Conservation (phyloP, 2,113 vertebrate species). For the Calyptomena viridis region DNA sequence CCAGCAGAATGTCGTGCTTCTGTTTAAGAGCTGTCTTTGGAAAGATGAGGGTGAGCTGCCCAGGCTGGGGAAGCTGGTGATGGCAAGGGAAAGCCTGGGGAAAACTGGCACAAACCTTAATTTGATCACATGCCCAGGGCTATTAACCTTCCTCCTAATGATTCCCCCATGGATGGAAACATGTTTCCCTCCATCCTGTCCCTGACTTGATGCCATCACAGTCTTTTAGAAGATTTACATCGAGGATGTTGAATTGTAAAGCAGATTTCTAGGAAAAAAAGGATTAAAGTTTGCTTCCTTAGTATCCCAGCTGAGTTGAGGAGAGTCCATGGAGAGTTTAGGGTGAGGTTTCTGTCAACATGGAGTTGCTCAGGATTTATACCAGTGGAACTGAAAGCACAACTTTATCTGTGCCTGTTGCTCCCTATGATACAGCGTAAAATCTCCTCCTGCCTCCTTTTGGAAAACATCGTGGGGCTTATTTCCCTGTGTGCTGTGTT, state of each 20-base stretch:
- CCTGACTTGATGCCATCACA: constrained; percentile 15
- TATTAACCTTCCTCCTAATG: constrained; percentile 24
- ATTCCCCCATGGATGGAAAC: background rate
- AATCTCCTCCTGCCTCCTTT: background rate
- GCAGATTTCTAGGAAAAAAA: background rate
- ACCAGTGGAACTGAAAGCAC: background rate
- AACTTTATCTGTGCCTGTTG: background rate
- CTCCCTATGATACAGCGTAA: background rate
- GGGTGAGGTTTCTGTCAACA: background rate
- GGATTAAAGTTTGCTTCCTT: background rate
- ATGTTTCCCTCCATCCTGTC: constrained; percentile 4
- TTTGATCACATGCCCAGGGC: constrained; percentile 30
- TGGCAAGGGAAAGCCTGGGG: constrained; percentile 9
- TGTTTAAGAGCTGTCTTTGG: background rate
- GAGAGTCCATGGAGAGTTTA: background rate
- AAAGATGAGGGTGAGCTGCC: constrained; percentile 18
- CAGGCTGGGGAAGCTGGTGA: background rate
- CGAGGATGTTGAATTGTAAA: background rate
- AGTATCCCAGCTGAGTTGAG: background rate
- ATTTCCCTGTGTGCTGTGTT: background rate
- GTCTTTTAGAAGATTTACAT: background rate
- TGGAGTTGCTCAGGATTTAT: background rate
- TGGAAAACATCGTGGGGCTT: background rate
- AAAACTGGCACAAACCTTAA: constrained; percentile 38
- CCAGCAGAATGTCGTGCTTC: background rate